phyloP scores from a whole-genome alignment of 2,888 invertebrate species.

The Odontocerum albicorne region DNA sequence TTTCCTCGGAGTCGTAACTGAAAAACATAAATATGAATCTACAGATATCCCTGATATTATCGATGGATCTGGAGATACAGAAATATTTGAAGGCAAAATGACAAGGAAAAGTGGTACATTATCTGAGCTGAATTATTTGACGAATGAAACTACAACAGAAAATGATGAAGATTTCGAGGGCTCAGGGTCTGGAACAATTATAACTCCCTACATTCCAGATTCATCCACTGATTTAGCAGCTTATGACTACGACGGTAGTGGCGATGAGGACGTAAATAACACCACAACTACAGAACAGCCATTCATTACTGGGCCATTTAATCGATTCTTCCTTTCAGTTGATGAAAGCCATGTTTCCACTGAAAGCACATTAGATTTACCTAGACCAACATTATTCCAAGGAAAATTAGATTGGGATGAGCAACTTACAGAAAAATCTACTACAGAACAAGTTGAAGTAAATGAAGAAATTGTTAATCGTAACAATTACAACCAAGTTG shows the following conservation, averaged over 20 bases:
- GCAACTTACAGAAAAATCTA: conserved; percentile 5
- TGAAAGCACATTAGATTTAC: conserved; percentile 14
- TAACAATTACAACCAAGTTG: conserved; percentile 1
- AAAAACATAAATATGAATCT: too few species aligned
- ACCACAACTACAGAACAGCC: conserved; percentile 23
- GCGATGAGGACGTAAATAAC: conserved; percentile 13
- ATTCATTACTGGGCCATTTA: conserved; percentile 28
- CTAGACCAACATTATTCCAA: conserved; percentile 22
- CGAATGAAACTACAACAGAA: conserved; percentile 13
- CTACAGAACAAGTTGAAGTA: conserved; percentile 16
- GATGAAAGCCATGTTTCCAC: conserved; percentile 11
- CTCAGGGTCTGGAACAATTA: conserved; percentile 11
- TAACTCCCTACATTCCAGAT: neutral
- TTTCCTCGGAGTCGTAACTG: conserved; percentile 41
- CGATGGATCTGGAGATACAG: conserved; percentile 50
- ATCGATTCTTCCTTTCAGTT: conserved; percentile 25
- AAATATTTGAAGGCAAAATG: neutral
- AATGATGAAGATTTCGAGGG: conserved; percentile 30
- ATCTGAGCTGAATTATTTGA: neutral
- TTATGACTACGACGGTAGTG: conserved; percentile 27
- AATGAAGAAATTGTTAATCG: conserved; percentile 18
- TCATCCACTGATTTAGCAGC: neutral
- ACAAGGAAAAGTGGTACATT: neutral
- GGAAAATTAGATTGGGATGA: conserved; percentile 37
- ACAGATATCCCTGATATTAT: conserved; percentile 38